Conservation (phyloP, 1,140 invertebrate genomes). For the Papilio glaucus region DNA sequence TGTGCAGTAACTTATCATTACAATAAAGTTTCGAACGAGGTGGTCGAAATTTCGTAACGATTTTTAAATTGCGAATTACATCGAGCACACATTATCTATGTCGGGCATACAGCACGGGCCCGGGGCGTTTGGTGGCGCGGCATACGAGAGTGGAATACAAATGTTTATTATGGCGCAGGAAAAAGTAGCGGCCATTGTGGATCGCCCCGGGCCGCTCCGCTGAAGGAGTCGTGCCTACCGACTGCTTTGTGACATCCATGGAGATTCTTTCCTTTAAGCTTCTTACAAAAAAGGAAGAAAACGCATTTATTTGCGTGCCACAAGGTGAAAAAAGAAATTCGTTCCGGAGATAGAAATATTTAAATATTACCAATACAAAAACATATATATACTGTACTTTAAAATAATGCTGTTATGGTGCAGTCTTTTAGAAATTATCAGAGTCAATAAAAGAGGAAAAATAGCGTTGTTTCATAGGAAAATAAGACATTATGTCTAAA, state of each 20-base stretch:
- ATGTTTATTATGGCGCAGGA: slow-evolving; percentile 74
- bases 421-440: too few relatives aligned
- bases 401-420: too few relatives aligned
- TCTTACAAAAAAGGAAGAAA: not conserved
- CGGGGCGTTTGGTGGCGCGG: slow-evolving; percentile 55
- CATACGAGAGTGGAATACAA: slow-evolving; percentile 67
- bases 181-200: slow-evolving; percentile 74
- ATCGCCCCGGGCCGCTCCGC: slow-evolving; percentile 60
- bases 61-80: slow-evolving; percentile 35
- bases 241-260: slow-evolving; percentile 42
- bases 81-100: slow-evolving; percentile 42
- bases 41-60: slow-evolving; percentile 7
- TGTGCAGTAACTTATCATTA: not conserved
- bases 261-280: slow-evolving; percentile 44
- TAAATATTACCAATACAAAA: not conserved
- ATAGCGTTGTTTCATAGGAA: too few relatives aligned
- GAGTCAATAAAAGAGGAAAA: too few relatives aligned
- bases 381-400: too few relatives aligned
- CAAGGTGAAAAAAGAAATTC: not conserved
- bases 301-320: not conserved
- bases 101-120: slow-evolving; percentile 44
- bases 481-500: too few relatives aligned
- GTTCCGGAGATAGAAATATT: not conserved
- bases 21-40: not conserved
- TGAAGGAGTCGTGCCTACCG: slow-evolving; percentile 65